Percentiles rank a stretch among this genome's conserved stretches.
These are phyloP conservation scores for Tachina grossa DNA, from an alignment of 2,888 invertebrate species.

Conservation along the genomic window DNA sequence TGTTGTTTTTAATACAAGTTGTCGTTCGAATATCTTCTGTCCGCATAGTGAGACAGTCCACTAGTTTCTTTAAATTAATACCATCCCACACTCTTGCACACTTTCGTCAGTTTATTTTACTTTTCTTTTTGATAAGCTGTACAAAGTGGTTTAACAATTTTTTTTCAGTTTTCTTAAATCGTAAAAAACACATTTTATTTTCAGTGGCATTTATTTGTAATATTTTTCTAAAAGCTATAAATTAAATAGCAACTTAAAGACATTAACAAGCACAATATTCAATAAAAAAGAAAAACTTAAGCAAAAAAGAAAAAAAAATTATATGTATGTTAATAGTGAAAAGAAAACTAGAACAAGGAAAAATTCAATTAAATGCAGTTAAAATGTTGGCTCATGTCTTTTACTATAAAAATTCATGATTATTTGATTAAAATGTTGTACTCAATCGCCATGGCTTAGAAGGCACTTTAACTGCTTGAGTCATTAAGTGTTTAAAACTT, in stretches of 20 bases:
- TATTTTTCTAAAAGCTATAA: slow-evolving; percentile 58
- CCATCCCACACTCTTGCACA: too few relatives aligned
- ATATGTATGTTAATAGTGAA: too few relatives aligned
- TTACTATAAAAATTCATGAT: slow-evolving; percentile 43
- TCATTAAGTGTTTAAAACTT: slow-evolving; percentile 63
- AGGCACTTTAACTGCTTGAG: slow-evolving; percentile 50
- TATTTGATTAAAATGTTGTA: slow-evolving; percentile 48
- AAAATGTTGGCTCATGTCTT: slow-evolving; percentile 48
- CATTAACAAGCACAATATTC: not conserved
- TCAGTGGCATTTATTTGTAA: slow-evolving; percentile 56
- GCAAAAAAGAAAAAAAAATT: not conserved
- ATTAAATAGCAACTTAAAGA: slow-evolving; percentile 43
- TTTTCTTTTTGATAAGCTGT: not conserved
- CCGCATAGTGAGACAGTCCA: too few relatives aligned
- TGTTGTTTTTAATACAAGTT: too few relatives aligned
- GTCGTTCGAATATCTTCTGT: too few relatives aligned
- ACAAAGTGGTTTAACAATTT: slow-evolving; percentile 21
- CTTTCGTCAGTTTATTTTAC: too few relatives aligned
- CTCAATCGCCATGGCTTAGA: slow-evolving; percentile 4
- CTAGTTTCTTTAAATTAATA: not conserved
- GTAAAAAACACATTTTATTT: not conserved
- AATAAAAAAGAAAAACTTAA: not conserved
- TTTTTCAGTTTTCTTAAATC: not conserved
- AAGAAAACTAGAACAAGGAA: slow-evolving; percentile 48
- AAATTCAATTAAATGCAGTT: slow-evolving; percentile 40